Evolutionary conservation across 2,888 invertebrate genomes (phyloP), one percentile per base, ranked within the genome.

Genomic region (Steinernema scapterisci): DNA sequence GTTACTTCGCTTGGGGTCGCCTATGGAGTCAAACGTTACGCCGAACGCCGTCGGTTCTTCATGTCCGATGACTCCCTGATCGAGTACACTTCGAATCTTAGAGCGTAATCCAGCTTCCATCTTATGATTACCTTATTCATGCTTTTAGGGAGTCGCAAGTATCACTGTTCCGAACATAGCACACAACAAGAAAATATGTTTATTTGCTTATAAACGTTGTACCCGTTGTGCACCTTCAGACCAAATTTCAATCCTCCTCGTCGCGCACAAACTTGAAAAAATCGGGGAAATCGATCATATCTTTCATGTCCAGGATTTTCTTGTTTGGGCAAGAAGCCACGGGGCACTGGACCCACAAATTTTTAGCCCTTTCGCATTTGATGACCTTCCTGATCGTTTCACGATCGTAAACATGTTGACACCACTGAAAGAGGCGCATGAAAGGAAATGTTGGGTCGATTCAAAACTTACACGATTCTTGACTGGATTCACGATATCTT

Each of bases 401-500:
- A 6, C 31, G 21, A n/a, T 63, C 63, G 38, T 63, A 63, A 16
- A 63, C 63, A 16, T 63, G 63, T 19, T 63, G 23, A 19, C 63
- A 63, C 16, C 13, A 31, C 63, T 63, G 63, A 63, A 63, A 63
- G 2, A 31, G 31, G 27, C 38, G 5, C 63, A 25, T 11, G 16
- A 63, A n/a, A n/a, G 21, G 52, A 2, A 9, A 38, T 3, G 38
- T 9, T 23, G 27, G 25, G 44, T 7, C 3, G 45, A 13, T 44
- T n/a, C 6, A 6, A 13, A 9, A 23, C 6, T 21, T 46, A 79
- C 79, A 73, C 56, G 16, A 21, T 75, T 71, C 63, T 79, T 76
- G 11, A 79, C 77, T 21, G 81, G 81, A 52, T 76, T 73, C 19
- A 70, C 73, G 44, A 81, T 81, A 51, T 79, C 72, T 70, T 75